Evolutionary conservation across 2,113 vertebrate species (phyloP), one percentile per base, ranked within the genome.

Genomic region (Melanostigma gelatinosum): DNA sequence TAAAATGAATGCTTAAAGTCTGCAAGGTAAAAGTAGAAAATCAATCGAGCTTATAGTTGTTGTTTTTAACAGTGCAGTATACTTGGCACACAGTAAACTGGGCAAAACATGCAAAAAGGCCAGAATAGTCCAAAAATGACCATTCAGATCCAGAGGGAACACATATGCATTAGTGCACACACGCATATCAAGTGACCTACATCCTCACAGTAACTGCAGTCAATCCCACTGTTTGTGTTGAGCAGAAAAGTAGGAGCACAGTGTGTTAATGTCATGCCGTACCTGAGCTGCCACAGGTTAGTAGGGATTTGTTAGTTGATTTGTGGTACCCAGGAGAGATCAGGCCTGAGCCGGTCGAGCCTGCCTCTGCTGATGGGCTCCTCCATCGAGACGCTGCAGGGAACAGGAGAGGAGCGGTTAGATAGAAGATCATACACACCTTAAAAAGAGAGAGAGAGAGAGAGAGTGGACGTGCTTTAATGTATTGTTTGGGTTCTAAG

Each of bases 231-330:
- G 63, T 66, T 66, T 52, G 79, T 86, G 75, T 73, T 42, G 69
- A 62, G 83, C 76, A 79, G 84, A 79, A 68, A 69, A 62, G 36
- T 42, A 77, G 72, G 68, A 89, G 88, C 88, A 57, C 60, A 22
- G 82, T 74, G 85, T 90, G 93, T 95, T 96, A 95, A 93, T 87
- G 92, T 90, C 96, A 94, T 94, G 96, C 96, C 97, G 83, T 98
- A 98, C 97, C 97, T 98, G 97, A 96, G 95, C 90, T 96, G 96
- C 96, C 97, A 97, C 96, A 97, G 93, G 97, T 97, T 98, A 98
- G 96, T 97, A 98, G 95, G 92, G 96, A 92, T 97, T 97, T 98
- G 96, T 97, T 97, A 98, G 97, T 97, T 86, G 97, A 96, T 97
- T 97, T 98, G 95, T 96, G 96, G 94, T 97, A 96, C 96, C 96